Evolutionary conservation across 2,888 invertebrate genomes (phyloP), one percentile per base, ranked within the genome.

Genomic region (Anoncus sp.): DNA sequence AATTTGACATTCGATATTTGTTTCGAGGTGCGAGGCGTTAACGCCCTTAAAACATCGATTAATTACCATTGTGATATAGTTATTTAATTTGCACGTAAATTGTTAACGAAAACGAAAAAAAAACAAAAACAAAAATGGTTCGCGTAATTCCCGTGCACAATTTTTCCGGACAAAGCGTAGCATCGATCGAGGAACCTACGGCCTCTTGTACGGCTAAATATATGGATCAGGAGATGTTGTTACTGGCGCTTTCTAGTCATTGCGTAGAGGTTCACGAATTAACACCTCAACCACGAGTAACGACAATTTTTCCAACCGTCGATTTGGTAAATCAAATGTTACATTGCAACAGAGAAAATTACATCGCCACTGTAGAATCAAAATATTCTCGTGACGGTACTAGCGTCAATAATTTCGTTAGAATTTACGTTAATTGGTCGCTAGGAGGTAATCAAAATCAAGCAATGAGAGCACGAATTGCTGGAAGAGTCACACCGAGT

Each of bases 391-490:
- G 90, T 43, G 90, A 90, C 43, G 86, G 84, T 6, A 73, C 80
- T 1, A 81, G 80, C 35, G 85, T 82, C 20, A 90, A 85, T 81
- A 93, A 90, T 89, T 95, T 94, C 83, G 93, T 94, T n/a, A 92
- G 96, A 72, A 93, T 96, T 24, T 96, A 96, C 87, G 94, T 96
- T 3, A 95, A 96, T 87, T 96, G 96, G 94, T 94, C 95, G 5
- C 82, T 85, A 55, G 92, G 90, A 88, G 92, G 91, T 45, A 90
- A 88, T 57, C 87, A 88, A 73, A 86, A 88, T 66, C 93, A 93
- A 72, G 92, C 94, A 0, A 94, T 95, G 93, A 91, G 94, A 74
- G 95, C 95, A 18, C 92, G 96, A 66, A 96, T 96, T 73, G 96
- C 96, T 2, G 96, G 96, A 1, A 92, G 95, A 85, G 95, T 95